Conservation (phyloP, 2,797 vertebrate species). For the Taeniopygia guttata region DNA sequence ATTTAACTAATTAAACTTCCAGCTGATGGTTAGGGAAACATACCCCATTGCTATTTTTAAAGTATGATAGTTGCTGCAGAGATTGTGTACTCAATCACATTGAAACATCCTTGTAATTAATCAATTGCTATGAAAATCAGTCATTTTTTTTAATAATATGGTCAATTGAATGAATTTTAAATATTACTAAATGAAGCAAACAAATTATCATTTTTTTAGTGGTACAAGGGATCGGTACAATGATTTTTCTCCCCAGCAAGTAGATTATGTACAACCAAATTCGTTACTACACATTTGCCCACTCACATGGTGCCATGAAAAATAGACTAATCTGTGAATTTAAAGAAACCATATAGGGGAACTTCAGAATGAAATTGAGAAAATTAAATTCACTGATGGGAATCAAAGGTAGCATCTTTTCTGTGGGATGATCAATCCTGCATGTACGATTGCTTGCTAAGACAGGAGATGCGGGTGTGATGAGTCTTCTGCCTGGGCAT, state of each 20-base stretch:
- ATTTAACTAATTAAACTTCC: background rate
- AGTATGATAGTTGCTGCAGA: background rate
- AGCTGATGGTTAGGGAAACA: background rate
- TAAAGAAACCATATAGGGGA: background rate
- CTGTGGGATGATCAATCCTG: background rate
- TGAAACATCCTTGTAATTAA: background rate
- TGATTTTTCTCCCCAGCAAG: background rate
- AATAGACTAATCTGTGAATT: background rate
- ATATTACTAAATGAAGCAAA: background rate
- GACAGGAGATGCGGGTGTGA: accelerated
- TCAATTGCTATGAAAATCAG: background rate
- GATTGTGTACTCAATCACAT: background rate
- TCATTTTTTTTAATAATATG: background rate
- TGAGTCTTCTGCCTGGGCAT: background rate
- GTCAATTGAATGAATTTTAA: background rate
- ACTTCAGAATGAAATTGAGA: background rate
- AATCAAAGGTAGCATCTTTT: background rate
- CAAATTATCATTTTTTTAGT: background rate
- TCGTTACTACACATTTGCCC: background rate
- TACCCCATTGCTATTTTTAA: background rate
- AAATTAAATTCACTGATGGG: background rate
- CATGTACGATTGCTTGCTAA: background rate
- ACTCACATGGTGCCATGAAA: background rate
- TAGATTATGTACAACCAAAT: background rate
- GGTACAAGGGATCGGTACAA: background rate